Conservation (phyloP, 2,113 vertebrate species). For the Hippocampus mohnikei region DNA sequence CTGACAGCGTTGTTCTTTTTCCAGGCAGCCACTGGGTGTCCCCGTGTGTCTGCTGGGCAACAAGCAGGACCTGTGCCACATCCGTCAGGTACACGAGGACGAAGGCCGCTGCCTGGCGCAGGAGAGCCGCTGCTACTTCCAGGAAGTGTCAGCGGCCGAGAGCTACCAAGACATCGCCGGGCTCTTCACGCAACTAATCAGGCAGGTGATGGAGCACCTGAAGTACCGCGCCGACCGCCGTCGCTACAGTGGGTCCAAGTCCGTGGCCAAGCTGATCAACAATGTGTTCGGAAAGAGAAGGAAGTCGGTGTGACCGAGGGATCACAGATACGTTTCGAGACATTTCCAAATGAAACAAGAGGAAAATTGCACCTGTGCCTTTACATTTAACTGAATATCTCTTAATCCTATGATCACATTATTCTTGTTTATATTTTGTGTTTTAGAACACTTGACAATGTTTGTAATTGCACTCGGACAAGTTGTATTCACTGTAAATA, state of each 20-base stretch:
- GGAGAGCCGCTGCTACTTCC: constrained; percentile 69
- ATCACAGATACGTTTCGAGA: neutral
- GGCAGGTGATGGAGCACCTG: constrained; percentile 68
- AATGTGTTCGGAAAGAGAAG: constrained; percentile 77
- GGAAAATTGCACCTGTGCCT: neutral
- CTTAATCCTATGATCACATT: neutral
- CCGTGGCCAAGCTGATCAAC: constrained; percentile 77
- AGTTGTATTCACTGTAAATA: neutral
- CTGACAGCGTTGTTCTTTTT: neutral
- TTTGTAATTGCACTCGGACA: neutral
- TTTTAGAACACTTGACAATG: neutral
- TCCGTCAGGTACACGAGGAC: constrained; percentile 70
- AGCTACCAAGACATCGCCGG: constrained; percentile 71
- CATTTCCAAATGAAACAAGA: neutral
- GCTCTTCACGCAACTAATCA: constrained; percentile 74
- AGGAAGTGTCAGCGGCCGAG: constrained; percentile 76
- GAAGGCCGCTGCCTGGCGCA: constrained; percentile 66
- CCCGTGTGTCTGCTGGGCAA: constrained; percentile 74
- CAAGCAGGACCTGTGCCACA: constrained; percentile 76
- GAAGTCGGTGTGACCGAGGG: constrained; percentile 67
- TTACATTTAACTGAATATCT: neutral
- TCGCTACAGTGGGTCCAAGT: constrained; percentile 75
- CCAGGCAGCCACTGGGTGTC: constrained; percentile 58
- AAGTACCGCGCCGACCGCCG: constrained; percentile 66
- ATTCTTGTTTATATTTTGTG: neutral